Base-by-base conservation (phyloP, 2,888 invertebrate genomes). In the Drosophila melanosoma region DNA sequence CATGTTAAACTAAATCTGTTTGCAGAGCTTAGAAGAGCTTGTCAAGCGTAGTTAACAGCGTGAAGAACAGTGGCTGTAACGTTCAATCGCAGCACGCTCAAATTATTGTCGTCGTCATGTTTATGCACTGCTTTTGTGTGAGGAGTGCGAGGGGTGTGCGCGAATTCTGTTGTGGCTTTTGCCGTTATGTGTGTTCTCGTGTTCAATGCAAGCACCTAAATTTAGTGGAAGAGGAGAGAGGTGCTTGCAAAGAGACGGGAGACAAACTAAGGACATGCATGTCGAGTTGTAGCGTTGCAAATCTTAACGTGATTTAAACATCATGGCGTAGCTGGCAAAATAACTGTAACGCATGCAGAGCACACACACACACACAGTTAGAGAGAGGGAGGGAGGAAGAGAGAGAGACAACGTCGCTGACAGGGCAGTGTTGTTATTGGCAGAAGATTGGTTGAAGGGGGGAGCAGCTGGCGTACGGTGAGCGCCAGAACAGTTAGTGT, bases 271-370 rank as follows among this genome's bases (percentile, higher is more conserved):
- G 7, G 20, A 70, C 73, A 76, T 78, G 81, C 79, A 87, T 84
- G 82, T 79, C 87, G 75, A 82, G 85, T 72, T 76, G 76, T 76
- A 69, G 75, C 66, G 65, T 76, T 70, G 82, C 71, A 85, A 87
- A 76, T 87, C 87, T 85, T 85, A 83, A 83, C 83, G 77, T 85
- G 85, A 85, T 85, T 85, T 85, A 79, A 85, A 72, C 85, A 69
- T 75, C 81, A 82, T 69, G 69, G 70, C 62, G 73, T 71, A 58
- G 69, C 67, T 53, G 69, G 68, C 54, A 49, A 38, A 65, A 33
- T 58, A 71, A 70, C 72, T 42, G 54, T 57, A 42, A 26, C 23
- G 32, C 52, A 68, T 45, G 65, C 73, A 45, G 26, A 23, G 45
- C 23, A 45, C 23, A 45, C 4, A 45, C 12, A 45, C 12, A 45